These are phyloP conservation scores for Urocolius indicus DNA, from an alignment of 2,113 vertebrate genomes.

Conservation along the genomic window DNA sequence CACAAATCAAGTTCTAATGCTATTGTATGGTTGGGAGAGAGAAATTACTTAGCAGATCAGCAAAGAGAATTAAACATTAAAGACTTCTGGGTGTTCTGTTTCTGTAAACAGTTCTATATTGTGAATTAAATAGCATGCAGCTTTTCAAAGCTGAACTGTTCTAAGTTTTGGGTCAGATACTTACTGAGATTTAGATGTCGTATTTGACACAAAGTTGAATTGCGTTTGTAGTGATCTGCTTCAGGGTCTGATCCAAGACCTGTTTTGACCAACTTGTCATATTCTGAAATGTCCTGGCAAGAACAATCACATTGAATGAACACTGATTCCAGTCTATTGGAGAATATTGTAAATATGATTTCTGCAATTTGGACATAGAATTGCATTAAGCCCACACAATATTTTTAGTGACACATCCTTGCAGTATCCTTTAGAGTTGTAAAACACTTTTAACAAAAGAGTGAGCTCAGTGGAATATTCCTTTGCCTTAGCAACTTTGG, in stretches of 20 bases:
- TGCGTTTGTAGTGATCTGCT: not conserved
- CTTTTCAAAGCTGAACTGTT: not conserved
- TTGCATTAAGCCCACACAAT: not conserved
- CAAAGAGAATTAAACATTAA: conserved; percentile 19
- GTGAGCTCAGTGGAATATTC: not conserved
- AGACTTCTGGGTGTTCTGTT: not conserved
- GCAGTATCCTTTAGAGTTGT: not conserved
- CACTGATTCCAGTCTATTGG: not conserved
- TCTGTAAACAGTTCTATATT: conserved; percentile 9
- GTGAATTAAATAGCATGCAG: not conserved
- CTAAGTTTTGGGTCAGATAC: not conserved
- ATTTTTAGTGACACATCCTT: not conserved
- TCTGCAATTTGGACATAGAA: not conserved
- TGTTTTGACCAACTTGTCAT: not conserved
- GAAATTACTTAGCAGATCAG: not conserved
- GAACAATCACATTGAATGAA: not conserved
- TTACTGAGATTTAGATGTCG: not conserved
- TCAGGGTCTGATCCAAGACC: not conserved
- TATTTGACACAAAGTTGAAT: not conserved
- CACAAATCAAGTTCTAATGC: not conserved
- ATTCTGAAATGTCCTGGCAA: not conserved
- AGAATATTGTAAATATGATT: not conserved
- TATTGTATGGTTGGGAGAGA: not conserved
- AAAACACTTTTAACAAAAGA: not conserved
- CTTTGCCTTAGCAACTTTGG: not conserved